A percentile compares a stretch with the other conserved stretches of the same genome.
Conservation (phyloP, 2,113 vertebrate species). For the Marcusenius ussheri region DNA sequence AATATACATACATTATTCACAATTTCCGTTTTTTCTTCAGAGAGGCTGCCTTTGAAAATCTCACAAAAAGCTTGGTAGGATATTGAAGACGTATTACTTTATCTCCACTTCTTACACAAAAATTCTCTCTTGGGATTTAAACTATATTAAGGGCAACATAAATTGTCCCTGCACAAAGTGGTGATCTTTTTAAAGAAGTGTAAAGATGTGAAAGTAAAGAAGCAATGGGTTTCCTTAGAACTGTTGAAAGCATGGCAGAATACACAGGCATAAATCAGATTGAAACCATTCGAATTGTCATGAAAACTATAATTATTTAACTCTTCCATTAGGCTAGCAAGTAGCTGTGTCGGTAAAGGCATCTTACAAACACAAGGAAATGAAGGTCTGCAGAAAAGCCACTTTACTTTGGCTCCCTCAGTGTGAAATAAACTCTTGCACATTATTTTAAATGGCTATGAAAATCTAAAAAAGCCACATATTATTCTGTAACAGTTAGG, state of each 20-base stretch:
- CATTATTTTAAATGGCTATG: background rate
- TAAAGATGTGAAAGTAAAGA: background rate
- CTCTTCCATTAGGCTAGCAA: background rate
- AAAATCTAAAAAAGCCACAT: constrained; percentile 5
- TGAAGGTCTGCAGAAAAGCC: background rate
- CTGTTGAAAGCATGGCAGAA: background rate
- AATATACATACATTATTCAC: background rate
- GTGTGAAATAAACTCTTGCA: constrained; percentile 20
- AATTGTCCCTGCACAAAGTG: background rate
- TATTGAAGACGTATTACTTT: background rate
- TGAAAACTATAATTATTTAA: background rate
- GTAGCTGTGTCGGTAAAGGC: background rate
- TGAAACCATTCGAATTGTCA: background rate
- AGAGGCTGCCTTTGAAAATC: background rate
- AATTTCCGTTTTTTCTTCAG: background rate
- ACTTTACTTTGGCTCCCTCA: background rate
- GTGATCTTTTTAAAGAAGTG: background rate
- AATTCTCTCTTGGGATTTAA: background rate
- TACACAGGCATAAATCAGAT: background rate
- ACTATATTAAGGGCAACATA: background rate
- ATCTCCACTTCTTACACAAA: background rate
- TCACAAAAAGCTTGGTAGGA: background rate
- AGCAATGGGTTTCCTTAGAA: background rate
- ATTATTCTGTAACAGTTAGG: constrained; percentile 26
- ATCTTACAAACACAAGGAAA: constrained; percentile 9